phyloP scores from a whole-genome alignment of 1,140 invertebrate species.

The Berghia stephanieae region DNA sequence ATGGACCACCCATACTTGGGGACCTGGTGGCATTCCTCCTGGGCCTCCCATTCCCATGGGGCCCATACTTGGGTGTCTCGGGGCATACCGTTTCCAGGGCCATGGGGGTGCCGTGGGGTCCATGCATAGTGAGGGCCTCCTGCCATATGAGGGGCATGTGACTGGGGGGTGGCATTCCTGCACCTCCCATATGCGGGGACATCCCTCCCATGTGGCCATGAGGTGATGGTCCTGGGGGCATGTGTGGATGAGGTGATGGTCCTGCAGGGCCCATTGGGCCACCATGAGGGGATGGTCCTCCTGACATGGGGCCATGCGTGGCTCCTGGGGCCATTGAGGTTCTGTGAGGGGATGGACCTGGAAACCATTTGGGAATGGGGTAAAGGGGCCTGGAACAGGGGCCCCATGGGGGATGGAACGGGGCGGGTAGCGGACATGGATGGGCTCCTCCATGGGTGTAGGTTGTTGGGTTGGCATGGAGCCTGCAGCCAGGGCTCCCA shows the following conservation, averaged over 20 bases:
- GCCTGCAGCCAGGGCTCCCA: no score
- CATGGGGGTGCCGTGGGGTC: no score
- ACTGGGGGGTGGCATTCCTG: background rate
- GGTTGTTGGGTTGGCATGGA: no score
- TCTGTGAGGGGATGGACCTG: slow-evolving; percentile 1
- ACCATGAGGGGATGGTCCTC: slow-evolving; percentile 18
- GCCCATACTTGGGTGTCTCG: slow-evolving; percentile 18
- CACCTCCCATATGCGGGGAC: slow-evolving; percentile 13
- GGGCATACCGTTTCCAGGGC: slow-evolving; percentile 19
- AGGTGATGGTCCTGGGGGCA: slow-evolving; percentile 13
- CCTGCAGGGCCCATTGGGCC: background rate
- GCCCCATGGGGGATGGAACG: background rate
- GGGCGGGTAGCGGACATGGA: no score
- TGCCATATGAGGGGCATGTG: slow-evolving; percentile 23
- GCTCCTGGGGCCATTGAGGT: background rate
- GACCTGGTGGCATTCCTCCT: slow-evolving; percentile 5
- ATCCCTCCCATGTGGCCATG: background rate
- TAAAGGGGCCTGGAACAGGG: no score
- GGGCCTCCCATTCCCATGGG: slow-evolving; percentile 19
- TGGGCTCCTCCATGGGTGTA: no score
- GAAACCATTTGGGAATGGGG: no score
- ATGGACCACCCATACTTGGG: slow-evolving; percentile 23
- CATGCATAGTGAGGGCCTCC: no score
- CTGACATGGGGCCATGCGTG: background rate
- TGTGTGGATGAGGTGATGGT: background rate